Conservation (phyloP, 23 tunicate species). For the Trididemnum clinides region DNA sequence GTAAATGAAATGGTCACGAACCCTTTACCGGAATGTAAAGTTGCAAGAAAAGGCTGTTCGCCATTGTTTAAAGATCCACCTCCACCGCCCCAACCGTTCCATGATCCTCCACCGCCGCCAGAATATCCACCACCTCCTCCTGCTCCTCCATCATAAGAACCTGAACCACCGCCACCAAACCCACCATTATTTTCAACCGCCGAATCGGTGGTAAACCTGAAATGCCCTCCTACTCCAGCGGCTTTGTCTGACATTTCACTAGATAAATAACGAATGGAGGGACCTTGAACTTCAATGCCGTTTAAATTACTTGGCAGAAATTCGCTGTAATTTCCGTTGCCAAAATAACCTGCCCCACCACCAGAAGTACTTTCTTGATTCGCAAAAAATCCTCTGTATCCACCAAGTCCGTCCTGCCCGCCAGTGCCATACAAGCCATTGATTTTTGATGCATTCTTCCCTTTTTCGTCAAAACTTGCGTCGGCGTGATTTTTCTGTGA, state of each 20-base stretch:
- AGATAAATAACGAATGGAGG: constrained; percentile 39
- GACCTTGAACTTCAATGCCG: constrained; percentile 33
- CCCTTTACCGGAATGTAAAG: constrained; percentile 51
- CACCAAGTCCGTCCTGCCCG: constrained; percentile 61
- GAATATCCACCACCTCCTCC: constrained; percentile 95
- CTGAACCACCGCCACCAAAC: constrained; percentile 96
- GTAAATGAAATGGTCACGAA: constrained; percentile 72
- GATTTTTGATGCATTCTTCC: constrained; percentile 54
- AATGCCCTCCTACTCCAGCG: constrained; percentile 81
- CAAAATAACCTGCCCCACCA: constrained; percentile 78
- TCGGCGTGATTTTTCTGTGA: constrained; percentile 46
- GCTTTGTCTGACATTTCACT: constrained; percentile 18
- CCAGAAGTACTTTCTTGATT: constrained; percentile 54
- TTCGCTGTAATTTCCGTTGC: constrained; percentile 47
- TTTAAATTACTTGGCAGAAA: neutral
- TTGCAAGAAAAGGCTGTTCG: constrained; percentile 12
- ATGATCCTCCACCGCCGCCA: constrained; percentile 90
- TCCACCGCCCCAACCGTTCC: constrained; percentile 91
- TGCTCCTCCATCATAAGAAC: constrained; percentile 79
- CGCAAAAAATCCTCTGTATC: constrained; percentile 16
- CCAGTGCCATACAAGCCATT: constrained; percentile 23
- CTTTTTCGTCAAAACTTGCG: constrained; percentile 46
- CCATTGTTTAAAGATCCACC: constrained; percentile 88
- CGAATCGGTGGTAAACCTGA: constrained; percentile 32
- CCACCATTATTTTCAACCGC: constrained; percentile 79